Evolutionary conservation across 2,888 invertebrate species (phyloP).

Genomic region (Nysson spinosus): DNA sequence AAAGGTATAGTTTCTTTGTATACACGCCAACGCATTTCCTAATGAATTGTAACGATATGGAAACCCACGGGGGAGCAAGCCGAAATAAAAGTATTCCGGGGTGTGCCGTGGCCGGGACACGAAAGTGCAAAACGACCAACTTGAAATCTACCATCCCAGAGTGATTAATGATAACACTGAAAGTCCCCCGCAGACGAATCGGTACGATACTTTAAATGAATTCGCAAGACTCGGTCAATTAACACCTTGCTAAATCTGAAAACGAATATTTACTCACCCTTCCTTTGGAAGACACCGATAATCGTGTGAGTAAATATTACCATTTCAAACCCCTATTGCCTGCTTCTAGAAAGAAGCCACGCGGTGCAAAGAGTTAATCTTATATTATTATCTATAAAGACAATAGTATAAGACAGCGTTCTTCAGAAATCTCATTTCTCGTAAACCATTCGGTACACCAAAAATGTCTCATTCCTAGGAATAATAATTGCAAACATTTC

Average conservation of each 20-base stretch:
- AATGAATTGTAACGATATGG: slow-evolving; percentile 67
- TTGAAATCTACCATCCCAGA: slow-evolving; percentile 38
- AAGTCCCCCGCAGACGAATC: slow-evolving; percentile 24
- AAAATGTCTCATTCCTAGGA: too few relatives aligned
- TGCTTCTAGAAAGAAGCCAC: too few relatives aligned
- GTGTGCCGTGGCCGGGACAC: slow-evolving; percentile 53
- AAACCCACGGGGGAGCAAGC: slow-evolving; percentile 52
- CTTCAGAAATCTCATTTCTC: too few relatives aligned
- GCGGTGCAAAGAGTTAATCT: too few relatives aligned
- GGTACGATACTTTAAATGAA: slow-evolving; percentile 20
- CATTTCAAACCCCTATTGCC: too few relatives aligned
- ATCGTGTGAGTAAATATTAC: neutral
- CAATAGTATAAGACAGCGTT: too few relatives aligned
- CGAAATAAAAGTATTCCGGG: slow-evolving; percentile 56
- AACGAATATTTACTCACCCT: neutral
- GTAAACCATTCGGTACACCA: too few relatives aligned
- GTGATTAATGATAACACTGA: slow-evolving; percentile 53
- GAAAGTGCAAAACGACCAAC: slow-evolving; percentile 44
- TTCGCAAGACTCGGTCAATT: slow-evolving; percentile 3
- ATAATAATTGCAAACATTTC: too few relatives aligned
- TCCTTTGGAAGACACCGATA: neutral
- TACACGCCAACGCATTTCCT: slow-evolving; percentile 53
- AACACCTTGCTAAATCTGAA: neutral
- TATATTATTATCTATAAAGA: too few relatives aligned
- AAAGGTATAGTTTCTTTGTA: slow-evolving; percentile 17